Evolutionary conservation across 2,797 vertebrate species (phyloP).

Genomic region (Macrochelys suwanniensis): DNA sequence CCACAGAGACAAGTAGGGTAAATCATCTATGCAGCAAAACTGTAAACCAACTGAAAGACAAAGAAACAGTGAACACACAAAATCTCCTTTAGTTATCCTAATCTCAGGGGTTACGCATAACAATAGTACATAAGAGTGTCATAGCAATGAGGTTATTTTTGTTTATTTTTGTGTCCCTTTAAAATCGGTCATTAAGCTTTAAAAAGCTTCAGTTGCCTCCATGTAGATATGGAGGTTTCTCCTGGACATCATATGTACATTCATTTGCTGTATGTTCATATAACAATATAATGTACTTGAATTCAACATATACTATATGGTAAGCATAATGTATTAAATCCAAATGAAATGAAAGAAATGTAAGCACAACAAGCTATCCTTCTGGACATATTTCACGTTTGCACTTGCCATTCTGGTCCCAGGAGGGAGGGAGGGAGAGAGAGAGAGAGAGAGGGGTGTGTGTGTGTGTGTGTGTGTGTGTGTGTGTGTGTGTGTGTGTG

Average conservation of each 20-base stretch:
- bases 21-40: not conserved
- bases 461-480: too few species aligned
- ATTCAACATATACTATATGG: conserved; percentile 66
- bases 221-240: too few species aligned
- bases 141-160: not conserved
- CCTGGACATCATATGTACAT: not conserved
- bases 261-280: not conserved
- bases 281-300: conserved; percentile 16
- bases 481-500: too few species aligned
- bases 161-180: not conserved
- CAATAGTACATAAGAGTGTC: not conserved
- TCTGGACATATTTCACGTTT: conserved; percentile 65
- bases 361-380: conserved; percentile 72
- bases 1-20: not conserved
- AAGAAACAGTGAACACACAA: not conserved
- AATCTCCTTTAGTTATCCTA: not conserved
- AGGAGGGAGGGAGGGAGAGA: too few species aligned
- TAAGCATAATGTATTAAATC: conserved; percentile 71
- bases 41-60: not conserved
- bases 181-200: too few species aligned
- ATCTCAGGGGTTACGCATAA: not conserved
- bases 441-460: too few species aligned
- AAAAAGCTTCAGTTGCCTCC: too few species aligned
- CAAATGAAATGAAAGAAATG: conserved; percentile 76
- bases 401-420: too few species aligned